Base-by-base conservation (phyloP, 2,888 invertebrate species). In the Calameuta filiformis region DNA sequence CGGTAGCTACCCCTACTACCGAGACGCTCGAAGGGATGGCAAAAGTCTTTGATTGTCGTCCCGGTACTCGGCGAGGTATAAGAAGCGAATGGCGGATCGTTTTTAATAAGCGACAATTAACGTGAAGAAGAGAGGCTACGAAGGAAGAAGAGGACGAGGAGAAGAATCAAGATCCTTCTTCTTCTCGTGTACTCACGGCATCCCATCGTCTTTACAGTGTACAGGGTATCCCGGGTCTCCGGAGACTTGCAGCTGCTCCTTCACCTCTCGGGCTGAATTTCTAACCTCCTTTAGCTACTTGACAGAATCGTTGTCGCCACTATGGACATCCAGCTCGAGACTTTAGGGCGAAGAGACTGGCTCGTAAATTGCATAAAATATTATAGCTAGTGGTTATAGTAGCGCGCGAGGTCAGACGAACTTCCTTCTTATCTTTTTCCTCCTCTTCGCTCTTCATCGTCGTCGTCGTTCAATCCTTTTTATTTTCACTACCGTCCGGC, bases 81-180 rank as follows among this genome's bases (percentile, higher is more conserved):
- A 68, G 40, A 75, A 76, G 68, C 77, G 80, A 75, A 75, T 80
- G 84, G 84, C 75, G 76, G 79, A 79, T 80, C 79, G 80, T 88
- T 90, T 90, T 90, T 90, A 91, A 91, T 90, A 91, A 90, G 89
- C 87, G 85, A 87, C 89, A 90, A 91, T 91, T 90, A 90, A 86
- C 79, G 79, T 73, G 40, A 80, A 79, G 81, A 78, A 79, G 56
- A 56, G 56, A 56, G 23, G 56, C 56, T 15, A 9, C 2, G 56
- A 0, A 56, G 56, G 23, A 56, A 56, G 9, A 6, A 0, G 4
- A 40, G 12, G 6, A 40, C 4, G 6, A 23, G 40, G 35, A 35
- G 35, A 56, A 23, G 56, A 56, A 56, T 56, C 56, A 56, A 75
- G 73, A 31, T 34, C 31, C 31, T 31, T 34, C 71, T 33, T 31